Evolutionary conservation across 2,888 invertebrate species (phyloP).

Genomic region (Cheilosia grossa): DNA sequence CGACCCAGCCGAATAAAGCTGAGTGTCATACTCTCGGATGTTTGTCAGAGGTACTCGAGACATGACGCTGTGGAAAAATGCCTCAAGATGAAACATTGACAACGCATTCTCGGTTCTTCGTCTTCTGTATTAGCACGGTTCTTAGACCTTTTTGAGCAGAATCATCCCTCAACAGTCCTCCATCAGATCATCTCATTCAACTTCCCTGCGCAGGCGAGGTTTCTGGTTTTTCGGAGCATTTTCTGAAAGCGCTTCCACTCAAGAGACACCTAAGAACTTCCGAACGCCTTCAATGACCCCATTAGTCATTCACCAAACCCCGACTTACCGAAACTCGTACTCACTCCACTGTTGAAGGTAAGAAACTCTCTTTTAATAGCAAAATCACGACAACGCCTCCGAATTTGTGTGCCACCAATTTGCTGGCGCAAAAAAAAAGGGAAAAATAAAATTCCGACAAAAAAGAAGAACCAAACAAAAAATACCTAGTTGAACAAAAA

Average conservation of each 20-base stretch:
- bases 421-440: background rate
- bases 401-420: slow-evolving; percentile 58
- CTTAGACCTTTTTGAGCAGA: too few species aligned
- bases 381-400: slow-evolving; percentile 67
- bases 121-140: too few species aligned
- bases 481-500: background rate
- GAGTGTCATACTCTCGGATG: too few species aligned
- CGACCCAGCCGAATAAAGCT: too few species aligned
- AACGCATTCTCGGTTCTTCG: too few species aligned
- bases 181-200: too few species aligned
- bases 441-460: background rate
- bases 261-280: background rate
- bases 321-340: slow-evolving; percentile 14
- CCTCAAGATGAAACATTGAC: too few species aligned
- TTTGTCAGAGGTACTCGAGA: too few species aligned
- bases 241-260: background rate
- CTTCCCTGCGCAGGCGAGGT: too few species aligned
- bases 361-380: background rate
- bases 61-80: too few species aligned
- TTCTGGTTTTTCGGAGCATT: too few species aligned
- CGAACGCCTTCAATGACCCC: background rate
- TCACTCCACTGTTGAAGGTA: background rate
- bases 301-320: background rate
- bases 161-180: too few species aligned
- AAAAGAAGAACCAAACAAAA: background rate